phyloP scores from a whole-genome alignment of 2,113 vertebrate species.

The Dasyornis broadbenti region DNA sequence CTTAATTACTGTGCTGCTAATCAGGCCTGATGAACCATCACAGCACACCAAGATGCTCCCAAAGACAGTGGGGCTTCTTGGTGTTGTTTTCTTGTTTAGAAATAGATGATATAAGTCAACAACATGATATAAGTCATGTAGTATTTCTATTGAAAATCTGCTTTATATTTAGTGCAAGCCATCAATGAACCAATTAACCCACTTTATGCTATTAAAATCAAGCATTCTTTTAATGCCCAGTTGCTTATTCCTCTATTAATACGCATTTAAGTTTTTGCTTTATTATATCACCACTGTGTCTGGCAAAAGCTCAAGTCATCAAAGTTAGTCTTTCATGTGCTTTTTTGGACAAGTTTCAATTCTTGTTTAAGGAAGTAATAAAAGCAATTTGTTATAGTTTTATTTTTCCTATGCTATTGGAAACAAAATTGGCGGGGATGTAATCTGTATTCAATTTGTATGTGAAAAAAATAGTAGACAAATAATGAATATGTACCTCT shows the following conservation, averaged over 20 bases:
- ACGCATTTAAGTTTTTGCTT: conserved; percentile 10
- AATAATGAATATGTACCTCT: conserved; percentile 26
- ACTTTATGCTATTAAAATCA: neutral
- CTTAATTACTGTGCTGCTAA: neutral
- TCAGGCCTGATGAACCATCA: neutral
- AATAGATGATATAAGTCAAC: neutral
- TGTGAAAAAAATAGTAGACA: neutral
- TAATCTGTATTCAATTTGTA: conserved; percentile 7
- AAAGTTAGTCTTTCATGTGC: conserved; percentile 35
- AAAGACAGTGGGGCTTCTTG: neutral
- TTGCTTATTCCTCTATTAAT: conserved; percentile 10
- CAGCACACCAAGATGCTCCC: neutral
- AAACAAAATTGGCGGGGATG: conserved; percentile 24
- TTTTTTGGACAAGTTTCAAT: conserved; percentile 50
- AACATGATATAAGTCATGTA: neutral
- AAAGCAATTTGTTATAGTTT: conserved; percentile 46
- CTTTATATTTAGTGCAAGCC: conserved; percentile 10
- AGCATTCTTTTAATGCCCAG: conserved; percentile 2
- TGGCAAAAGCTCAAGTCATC: conserved; percentile 36
- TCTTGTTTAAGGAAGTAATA: conserved; percentile 58
- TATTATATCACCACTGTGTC: neutral
- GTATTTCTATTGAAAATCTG: conserved; percentile 6
- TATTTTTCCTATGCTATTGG: conserved; percentile 32
- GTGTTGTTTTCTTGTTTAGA: neutral
- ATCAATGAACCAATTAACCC: neutral